Conservation (phyloP, 2,888 invertebrate species). For the Sphaerophoria taeniata region DNA sequence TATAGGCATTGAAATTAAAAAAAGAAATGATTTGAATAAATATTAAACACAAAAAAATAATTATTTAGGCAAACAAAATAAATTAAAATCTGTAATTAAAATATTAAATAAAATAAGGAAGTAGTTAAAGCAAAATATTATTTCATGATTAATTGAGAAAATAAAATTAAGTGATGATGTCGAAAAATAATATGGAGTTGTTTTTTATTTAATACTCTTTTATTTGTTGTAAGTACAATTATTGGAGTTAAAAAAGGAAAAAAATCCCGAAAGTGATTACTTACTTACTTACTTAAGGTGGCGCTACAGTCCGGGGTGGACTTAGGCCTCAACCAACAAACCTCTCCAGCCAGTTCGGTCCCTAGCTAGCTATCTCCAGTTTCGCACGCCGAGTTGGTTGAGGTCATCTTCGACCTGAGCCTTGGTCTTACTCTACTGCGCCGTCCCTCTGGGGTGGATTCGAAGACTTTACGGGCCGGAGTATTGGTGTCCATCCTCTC, state of each 20-base stretch:
- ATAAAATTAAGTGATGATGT: conserved; percentile 64
- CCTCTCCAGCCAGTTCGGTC: too few relatives aligned
- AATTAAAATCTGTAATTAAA: conserved; percentile 67
- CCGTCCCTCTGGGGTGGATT: too few relatives aligned
- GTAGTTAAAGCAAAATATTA: conserved; percentile 34
- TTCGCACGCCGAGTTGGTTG: too few relatives aligned
- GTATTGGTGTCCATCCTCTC: too few relatives aligned
- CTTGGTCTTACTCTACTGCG: too few relatives aligned
- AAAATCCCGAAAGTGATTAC: too few relatives aligned
- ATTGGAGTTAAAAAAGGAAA: neutral
- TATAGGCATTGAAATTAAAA: conserved; percentile 5
- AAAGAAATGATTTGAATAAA: neutral
- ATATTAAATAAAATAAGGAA: neutral
- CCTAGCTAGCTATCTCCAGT: too few relatives aligned
- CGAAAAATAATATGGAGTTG: neutral
- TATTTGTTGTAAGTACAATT: neutral
- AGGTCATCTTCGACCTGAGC: too few relatives aligned
- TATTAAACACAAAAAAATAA: conserved; percentile 20
- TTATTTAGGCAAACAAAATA: conserved; percentile 35
- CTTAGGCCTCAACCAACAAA: too few relatives aligned
- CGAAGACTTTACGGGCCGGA: too few relatives aligned
- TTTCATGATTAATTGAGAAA: conserved; percentile 49
- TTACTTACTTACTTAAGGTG: too few relatives aligned
- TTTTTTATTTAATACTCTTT: neutral
- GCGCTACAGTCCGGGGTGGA: too few relatives aligned